Percentiles rank a stretch among this genome's conserved stretches.
These are phyloP conservation scores for Chlorocebus sabaeus DNA, from an alignment of 2,113 vertebrate species.

Conservation along the genomic window DNA sequence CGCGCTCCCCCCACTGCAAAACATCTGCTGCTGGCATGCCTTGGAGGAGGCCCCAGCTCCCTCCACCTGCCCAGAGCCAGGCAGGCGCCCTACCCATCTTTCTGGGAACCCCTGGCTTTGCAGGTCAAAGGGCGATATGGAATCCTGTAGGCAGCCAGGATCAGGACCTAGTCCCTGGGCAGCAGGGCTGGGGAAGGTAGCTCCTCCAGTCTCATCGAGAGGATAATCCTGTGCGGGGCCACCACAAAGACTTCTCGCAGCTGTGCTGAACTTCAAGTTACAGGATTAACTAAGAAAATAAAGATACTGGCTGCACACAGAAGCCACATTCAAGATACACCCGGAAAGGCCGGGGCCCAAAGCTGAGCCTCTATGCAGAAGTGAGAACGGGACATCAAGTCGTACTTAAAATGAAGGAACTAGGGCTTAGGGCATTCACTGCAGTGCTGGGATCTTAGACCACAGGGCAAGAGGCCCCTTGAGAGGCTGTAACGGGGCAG, in stretches of 20 bases:
- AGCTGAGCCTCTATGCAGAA: not conserved
- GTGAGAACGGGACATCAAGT: not conserved
- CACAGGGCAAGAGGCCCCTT: not conserved
- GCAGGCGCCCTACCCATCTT: rapidly evolving
- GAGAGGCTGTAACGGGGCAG: not conserved
- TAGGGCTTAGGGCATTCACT: not conserved
- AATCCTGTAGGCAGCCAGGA: not conserved
- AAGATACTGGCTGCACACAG: rapidly evolving
- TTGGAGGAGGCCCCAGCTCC: not conserved
- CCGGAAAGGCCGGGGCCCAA: rapidly evolving
- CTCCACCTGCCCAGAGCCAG: not conserved
- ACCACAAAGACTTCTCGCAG: no score
- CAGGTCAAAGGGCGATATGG: not conserved
- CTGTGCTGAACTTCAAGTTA: not conserved
- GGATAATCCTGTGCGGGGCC: not conserved
- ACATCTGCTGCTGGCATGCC: slow-evolving; percentile 44
- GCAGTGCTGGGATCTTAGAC: not conserved
- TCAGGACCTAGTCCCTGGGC: rapidly evolving
- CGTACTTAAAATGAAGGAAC: not conserved
- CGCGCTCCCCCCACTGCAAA: slow-evolving; percentile 38
- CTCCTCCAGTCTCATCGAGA: not conserved
- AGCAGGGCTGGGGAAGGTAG: not conserved
- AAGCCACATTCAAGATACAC: not conserved
- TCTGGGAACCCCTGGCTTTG: not conserved
- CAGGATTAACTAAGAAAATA: not conserved